phyloP scores from a whole-genome alignment of 2,797 vertebrate species.

The Furcifer pardalis region DNA sequence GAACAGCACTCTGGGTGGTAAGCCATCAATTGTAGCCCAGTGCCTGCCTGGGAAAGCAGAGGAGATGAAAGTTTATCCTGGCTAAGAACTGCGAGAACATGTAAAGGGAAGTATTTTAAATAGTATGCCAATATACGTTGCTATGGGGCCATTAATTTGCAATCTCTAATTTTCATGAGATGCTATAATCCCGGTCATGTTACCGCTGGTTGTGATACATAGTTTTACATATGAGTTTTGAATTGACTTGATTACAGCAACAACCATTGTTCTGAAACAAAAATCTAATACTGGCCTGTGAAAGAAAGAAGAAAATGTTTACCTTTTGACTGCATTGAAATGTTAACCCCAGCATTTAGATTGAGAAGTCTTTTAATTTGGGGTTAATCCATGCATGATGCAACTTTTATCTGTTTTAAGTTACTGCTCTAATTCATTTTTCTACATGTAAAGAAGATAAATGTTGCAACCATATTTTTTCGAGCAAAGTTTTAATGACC shows the following conservation, averaged over 20 bases:
- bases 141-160: slow-evolving; percentile 30
- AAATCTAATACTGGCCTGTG: neutral
- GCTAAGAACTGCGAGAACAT: slow-evolving; percentile 41
- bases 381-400: slow-evolving; percentile 51
- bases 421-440: slow-evolving; percentile 48
- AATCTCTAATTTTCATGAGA: too few relatives aligned
- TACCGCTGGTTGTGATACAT: neutral
- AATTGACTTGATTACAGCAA: neutral
- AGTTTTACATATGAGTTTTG: neutral
- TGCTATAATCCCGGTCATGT: neutral
- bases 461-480: slow-evolving; percentile 64
- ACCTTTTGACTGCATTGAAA: slow-evolving; percentile 39
- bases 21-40: slow-evolving; percentile 27
- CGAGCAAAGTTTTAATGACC: too few relatives aligned
- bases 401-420: slow-evolving; percentile 49
- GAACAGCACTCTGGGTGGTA: slow-evolving; percentile 44
- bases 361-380: slow-evolving; percentile 12
- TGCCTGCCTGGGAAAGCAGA: slow-evolving; percentile 15
- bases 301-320: slow-evolving; percentile 32
- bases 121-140: slow-evolving; percentile 35
- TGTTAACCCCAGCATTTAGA: slow-evolving; percentile 32
- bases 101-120: accelerated
- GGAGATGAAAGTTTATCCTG: neutral
- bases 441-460: slow-evolving; percentile 51
- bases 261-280: slow-evolving; percentile 30